Evolutionary conservation across 2,113 vertebrate genomes (phyloP).

Genomic region (Rhabdomys dilectus): DNA sequence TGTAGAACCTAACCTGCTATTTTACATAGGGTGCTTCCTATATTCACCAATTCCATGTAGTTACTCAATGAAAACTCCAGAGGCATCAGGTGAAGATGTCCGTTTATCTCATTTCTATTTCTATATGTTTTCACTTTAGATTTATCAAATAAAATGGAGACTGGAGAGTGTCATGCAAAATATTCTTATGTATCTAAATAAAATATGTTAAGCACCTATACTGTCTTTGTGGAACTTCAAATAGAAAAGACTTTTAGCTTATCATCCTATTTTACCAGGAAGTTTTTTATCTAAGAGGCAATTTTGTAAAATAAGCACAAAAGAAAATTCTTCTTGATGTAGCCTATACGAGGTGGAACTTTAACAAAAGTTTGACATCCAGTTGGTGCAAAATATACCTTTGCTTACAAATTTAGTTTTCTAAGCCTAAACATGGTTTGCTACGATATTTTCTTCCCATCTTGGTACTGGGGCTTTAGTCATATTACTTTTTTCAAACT

Average conservation of each 20-base stretch:
- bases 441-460: constrained; percentile 36
- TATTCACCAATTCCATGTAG: not conserved
- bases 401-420: constrained; percentile 35
- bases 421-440: not conserved
- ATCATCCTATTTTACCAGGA: constrained; percentile 31
- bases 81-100: constrained; percentile 37
- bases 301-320: not conserved
- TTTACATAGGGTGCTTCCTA: constrained; percentile 45
- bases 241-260: constrained; percentile 37
- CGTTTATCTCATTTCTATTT: constrained; percentile 59
- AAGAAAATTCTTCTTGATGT: not conserved
- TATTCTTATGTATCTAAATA: constrained; percentile 58
- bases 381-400: not conserved
- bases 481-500: constrained; percentile 1
- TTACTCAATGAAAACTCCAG: constrained; percentile 61
- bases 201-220: constrained; percentile 50
- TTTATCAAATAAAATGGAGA: constrained; percentile 69
- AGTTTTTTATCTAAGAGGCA: constrained; percentile 44
- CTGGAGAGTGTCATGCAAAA: constrained; percentile 33
- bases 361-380: constrained; percentile 13
- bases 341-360: not conserved
- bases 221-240: constrained; percentile 37
- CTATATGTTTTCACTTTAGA: constrained; percentile 53
- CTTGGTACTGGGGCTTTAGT: constrained; percentile 5
- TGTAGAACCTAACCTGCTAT: constrained; percentile 7